Evolutionary conservation across 2,888 invertebrate genomes (phyloP).

Genomic region (Andricus quercusramuli): DNA sequence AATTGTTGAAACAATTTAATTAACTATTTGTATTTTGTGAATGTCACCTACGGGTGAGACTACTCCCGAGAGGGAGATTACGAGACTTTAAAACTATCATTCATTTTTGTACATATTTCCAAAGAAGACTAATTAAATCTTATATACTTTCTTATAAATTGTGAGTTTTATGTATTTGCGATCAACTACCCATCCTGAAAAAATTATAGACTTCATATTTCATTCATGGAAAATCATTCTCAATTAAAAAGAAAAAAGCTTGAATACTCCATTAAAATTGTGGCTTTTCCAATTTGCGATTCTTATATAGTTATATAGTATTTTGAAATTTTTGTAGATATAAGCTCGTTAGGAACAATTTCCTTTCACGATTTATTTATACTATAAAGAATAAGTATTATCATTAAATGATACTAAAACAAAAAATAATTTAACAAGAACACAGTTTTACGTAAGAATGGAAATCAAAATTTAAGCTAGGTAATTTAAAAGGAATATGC

Average conservation of each 20-base stretch:
- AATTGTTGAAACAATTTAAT: slow-evolving; percentile 20
- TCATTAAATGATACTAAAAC: too few relatives aligned
- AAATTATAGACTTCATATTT: too few relatives aligned
- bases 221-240: too few relatives aligned
- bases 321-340: too few relatives aligned
- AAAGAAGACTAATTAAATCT: slow-evolving; percentile 67
- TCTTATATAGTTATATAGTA: not conserved
- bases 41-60: slow-evolving; percentile 35
- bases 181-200: not conserved
- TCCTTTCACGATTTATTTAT: not conserved
- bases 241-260: too few relatives aligned
- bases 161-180: slow-evolving; percentile 41
- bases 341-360: not conserved
- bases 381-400: too few relatives aligned
- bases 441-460: too few relatives aligned
- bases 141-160: slow-evolving; percentile 70
- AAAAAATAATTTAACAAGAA: too few relatives aligned
- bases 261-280: not conserved
- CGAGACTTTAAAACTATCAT: slow-evolving; percentile 33
- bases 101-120: slow-evolving; percentile 57
- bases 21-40: slow-evolving; percentile 3
- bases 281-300: not conserved
- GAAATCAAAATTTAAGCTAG: too few relatives aligned
- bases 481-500: too few relatives aligned
- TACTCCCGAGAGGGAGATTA: slow-evolving; percentile 25